Percentiles rank a stretch among this genome's conserved stretches.
These are phyloP conservation scores for Nycteola revayana DNA, from an alignment of 2,888 invertebrate genomes.

Conservation along the genomic window DNA sequence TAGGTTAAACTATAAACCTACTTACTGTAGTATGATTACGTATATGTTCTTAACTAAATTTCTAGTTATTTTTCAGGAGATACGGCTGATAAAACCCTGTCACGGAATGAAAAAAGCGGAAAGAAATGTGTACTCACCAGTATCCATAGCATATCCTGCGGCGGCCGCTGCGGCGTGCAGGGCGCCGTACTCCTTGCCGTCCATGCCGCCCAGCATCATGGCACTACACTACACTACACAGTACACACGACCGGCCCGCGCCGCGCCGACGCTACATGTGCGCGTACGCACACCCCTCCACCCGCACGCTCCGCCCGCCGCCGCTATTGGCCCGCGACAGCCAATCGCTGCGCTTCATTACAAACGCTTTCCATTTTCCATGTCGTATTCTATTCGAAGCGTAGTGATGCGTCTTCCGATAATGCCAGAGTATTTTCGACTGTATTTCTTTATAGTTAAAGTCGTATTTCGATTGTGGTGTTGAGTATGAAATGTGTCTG, in stretches of 20 bases:
- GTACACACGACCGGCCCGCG: conserved; percentile 48
- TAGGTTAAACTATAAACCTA: too few species aligned
- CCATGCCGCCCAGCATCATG: conserved; percentile 75
- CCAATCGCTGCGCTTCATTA: conserved; percentile 79
- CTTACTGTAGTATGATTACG: too few species aligned
- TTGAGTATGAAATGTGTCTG: conserved; percentile 54
- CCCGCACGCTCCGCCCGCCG: conserved; percentile 50
- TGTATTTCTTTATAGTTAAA: conserved; percentile 16
- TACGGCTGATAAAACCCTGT: too few species aligned
- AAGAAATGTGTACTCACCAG: conserved; percentile 51
- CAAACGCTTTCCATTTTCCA: conserved; percentile 75
- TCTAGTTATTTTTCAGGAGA: too few species aligned
- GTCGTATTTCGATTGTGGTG: conserved; percentile 15
- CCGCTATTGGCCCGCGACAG: conserved; percentile 69
- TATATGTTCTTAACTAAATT: too few species aligned
- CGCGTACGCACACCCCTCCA: conserved; percentile 38
- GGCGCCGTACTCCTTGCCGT: conserved; percentile 78
- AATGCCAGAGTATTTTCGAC: conserved; percentile 28
- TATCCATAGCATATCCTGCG: conserved; percentile 69
- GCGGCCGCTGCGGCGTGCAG: conserved; percentile 74
- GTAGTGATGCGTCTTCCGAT: conserved; percentile 62
- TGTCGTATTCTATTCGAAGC: conserved; percentile 78
- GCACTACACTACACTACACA: conserved; percentile 40
- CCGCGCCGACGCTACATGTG: conserved; percentile 47
- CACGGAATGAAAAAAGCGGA: too few species aligned